Base-by-base conservation (phyloP, 2,113 vertebrate species). In the Dinomys branickii region DNA sequence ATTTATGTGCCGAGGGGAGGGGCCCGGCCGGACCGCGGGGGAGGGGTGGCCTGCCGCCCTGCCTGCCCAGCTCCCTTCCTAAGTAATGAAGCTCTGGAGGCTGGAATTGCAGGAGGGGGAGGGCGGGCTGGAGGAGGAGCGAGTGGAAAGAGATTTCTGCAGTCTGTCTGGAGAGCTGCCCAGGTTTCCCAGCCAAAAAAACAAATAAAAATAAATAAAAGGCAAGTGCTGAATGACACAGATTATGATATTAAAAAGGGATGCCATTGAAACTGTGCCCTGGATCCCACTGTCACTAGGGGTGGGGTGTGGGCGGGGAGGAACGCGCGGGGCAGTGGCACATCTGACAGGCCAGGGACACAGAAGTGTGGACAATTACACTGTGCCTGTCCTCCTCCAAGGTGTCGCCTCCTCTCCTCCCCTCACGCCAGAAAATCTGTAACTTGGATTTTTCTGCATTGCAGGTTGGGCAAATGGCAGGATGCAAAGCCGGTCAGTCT, bases 131-230 rank as follows among this genome's bases (percentile, higher is more conserved):
- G 61, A 88, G 96, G 97, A 97, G 95, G 97, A 94, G 95, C 95
- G 5, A 38, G 9, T 3, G 56, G 90, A 58, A 91, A 94, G 97
- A 88, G 83, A 50, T 59, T 97, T 98, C 95, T 98, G 95, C 96
- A 98, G 0, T 95, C 92, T 97, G 90, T 96, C 97, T 98, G 98
- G 98, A 99, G 97, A 84, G 93, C 86, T 98, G 98, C 98, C 98
- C 81, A 0, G 97, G 97, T 92, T 98, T 94, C 95, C 98, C 97
- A 98, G 97, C 96, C 92, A 98, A 94, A 97, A 97, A 98, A 97
- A 92, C 91, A 88, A 98, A 98, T 97, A 98, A 96, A 97, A 97
- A 97, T 98, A 98, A 98, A 98, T 94, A 98, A 97, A 98, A 98
- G 95, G 90, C 98, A 98, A 97, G 96, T 98, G 97, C 96, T 97